phyloP scores from a whole-genome alignment of 1,140 invertebrate genomes.

The Saccostrea glomerata region DNA sequence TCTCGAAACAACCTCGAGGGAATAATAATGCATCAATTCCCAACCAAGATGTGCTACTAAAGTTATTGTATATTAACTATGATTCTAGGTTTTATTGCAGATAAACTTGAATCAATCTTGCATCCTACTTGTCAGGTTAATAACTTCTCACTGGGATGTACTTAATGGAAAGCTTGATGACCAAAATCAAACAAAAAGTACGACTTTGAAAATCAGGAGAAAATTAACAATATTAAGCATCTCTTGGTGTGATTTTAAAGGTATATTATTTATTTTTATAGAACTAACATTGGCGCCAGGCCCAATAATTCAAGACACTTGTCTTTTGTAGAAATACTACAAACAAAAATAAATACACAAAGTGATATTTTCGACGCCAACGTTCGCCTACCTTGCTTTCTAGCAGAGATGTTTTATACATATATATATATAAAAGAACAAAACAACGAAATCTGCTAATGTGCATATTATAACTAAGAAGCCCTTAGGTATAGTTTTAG shows the following conservation, averaged over 20 bases:
- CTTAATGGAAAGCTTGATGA: background rate
- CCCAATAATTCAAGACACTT: background rate
- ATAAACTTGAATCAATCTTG: conserved; percentile 17
- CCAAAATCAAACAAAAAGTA: background rate
- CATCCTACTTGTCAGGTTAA: background rate
- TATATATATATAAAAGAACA: background rate
- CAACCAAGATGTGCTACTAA: background rate
- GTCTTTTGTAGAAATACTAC: background rate
- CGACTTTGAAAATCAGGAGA: background rate
- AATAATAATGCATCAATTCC: background rate
- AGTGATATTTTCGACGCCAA: conserved; percentile 2
- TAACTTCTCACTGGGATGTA: background rate
- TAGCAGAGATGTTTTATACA: background rate
- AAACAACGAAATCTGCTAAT: background rate
- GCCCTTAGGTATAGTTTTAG: no score
- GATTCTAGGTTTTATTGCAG: background rate
- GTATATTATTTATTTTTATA: conserved; percentile 4
- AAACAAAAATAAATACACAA: background rate
- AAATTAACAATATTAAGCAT: background rate
- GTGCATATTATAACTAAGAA: no score
- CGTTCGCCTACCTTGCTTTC: background rate
- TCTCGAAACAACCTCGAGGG: background rate
- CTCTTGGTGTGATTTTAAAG: background rate
- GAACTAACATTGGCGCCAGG: background rate
- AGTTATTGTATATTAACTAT: background rate